These are phyloP conservation scores for Syndactyla subalaris DNA, from an alignment of 2,797 vertebrate species.

Conservation along the genomic window DNA sequence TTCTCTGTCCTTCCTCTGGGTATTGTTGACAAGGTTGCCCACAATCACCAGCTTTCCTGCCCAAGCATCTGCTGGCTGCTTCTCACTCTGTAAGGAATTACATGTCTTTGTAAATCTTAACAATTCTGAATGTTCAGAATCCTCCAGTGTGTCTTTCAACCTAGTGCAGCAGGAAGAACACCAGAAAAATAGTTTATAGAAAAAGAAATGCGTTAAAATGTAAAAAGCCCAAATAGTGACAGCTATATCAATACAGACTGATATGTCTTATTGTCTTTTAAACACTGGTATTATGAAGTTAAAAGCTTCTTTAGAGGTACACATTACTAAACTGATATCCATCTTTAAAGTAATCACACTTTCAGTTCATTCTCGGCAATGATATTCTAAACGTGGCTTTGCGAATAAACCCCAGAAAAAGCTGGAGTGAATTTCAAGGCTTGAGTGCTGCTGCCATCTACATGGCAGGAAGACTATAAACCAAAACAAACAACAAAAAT, in stretches of 20 bases:
- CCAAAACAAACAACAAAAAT: conserved; percentile 38
- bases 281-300: neutral
- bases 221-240: neutral
- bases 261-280: conserved; percentile 23
- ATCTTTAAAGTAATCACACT: conserved; percentile 17
- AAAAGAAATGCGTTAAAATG: neutral
- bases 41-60: neutral
- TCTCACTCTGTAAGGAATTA: neutral
- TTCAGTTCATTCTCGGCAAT: conserved; percentile 5
- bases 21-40: neutral
- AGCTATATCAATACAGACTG: neutral
- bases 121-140: neutral
- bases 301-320: conserved; percentile 21
- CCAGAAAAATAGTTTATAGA: neutral
- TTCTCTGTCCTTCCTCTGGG: neutral
- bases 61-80: neutral
- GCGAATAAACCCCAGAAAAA: conserved; percentile 7
- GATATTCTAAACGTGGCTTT: conserved; percentile 18
- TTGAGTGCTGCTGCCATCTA: conserved; percentile 82
- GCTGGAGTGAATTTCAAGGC: conserved; percentile 55
- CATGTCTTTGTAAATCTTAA: neutral
- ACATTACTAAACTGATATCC: conserved; percentile 3
- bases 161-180: neutral
- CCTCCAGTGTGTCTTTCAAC: neutral
- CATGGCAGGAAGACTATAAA: conserved; percentile 70